Conservation (phyloP, 2,113 vertebrate species). For the Suricata suricatta region DNA sequence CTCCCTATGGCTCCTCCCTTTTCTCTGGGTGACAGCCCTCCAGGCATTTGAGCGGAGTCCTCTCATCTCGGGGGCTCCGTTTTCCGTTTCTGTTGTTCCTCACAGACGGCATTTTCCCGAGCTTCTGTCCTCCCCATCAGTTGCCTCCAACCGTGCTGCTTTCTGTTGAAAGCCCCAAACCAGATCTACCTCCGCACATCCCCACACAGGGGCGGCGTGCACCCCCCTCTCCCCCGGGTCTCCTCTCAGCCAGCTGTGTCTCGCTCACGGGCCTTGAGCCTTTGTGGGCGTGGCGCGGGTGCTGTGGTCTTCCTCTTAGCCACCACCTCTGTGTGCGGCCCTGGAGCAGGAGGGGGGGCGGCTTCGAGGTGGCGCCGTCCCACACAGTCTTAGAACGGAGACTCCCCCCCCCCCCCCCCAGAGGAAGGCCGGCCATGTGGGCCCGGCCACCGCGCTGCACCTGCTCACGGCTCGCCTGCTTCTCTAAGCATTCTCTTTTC, state of each 20-base stretch:
- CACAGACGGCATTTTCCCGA: neutral
- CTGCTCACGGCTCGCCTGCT: accelerated
- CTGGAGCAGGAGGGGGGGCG: neutral
- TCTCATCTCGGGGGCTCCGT: neutral
- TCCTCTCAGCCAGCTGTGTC: neutral
- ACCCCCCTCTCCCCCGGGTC: neutral
- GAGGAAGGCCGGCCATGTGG: neutral
- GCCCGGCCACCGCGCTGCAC: accelerated
- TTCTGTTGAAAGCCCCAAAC: neutral
- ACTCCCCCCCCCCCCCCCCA: neutral
- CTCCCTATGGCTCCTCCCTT: neutral
- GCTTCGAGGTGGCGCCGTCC: neutral
- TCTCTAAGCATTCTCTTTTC: neutral
- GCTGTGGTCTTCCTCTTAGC: neutral
- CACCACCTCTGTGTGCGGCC: neutral
- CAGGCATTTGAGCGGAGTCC: neutral
- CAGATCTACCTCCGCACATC: neutral
- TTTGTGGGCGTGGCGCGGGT: accelerated
- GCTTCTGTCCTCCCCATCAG: neutral
- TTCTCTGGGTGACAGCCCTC: neutral
- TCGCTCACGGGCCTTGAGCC: neutral
- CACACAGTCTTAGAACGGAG: neutral
- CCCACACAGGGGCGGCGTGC: neutral
- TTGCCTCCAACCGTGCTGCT: neutral
- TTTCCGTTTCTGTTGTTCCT: neutral